Evolutionary conservation across 2,888 invertebrate genomes (phyloP), one percentile per base, ranked within the genome.

Genomic region (Himalopsyche tibetana): DNA sequence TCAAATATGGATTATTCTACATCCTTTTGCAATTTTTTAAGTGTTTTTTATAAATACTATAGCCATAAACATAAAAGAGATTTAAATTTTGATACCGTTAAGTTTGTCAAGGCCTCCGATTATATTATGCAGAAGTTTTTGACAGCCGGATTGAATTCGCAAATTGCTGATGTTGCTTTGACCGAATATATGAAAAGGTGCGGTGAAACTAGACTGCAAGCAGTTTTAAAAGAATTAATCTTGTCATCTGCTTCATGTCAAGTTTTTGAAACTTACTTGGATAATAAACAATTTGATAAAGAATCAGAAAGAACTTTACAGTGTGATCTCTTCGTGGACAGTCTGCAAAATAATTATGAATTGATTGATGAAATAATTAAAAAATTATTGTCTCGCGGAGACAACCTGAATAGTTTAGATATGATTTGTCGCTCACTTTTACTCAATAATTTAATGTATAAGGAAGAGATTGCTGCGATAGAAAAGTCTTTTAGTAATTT

Each of bases 1-100:
- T 90, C 91, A 82, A 93, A 91, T 89, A 91, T 95, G 51, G 91
- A 92, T 87, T 92, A 92, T 87, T 91, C 91, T 51, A 90, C 90
- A 80, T 89, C 91, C 55, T 91, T 94, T 63, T 91, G 92, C 69
- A 91, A 92, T 80, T 94, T 94, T 89, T 87, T 93, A n/a, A 86
- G 55, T 28, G 45, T 55, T 4, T 74, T 86, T 19, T 80, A 69
- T 12, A 56, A 81, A 19, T 85, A 81, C 36, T 74, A 74, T 19
- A 74, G 36, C 15, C 74, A 74, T 36, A 74, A 36, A 36, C 38
- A 74, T 74, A 74, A 74, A 9, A 74, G 74, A 74, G 38, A 74
- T 36, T 15, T 74, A 2, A 36, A 74, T 74, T 74, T 38, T 85
- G 89, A 89, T 40, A 90, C 90, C 80, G 88, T 89, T 0, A 90